Base-by-base conservation (phyloP, 2,113 vertebrate species). In the Anguilla japonica region DNA sequence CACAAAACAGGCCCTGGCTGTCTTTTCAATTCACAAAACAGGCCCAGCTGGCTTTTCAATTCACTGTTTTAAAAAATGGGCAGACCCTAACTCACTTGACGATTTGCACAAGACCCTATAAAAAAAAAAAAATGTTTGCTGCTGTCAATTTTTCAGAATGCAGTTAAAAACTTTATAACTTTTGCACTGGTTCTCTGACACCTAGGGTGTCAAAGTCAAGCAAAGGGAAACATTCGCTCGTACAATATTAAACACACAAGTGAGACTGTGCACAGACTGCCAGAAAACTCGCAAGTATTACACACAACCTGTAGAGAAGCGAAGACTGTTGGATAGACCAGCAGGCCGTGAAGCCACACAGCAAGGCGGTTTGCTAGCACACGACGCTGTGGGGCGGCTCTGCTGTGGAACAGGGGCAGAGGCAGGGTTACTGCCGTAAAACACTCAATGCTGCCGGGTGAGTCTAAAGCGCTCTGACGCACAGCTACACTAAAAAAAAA, bases 391-490 rank as follows among this genome's bases (percentile, higher is more conserved):
- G 40, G 82, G 83, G 79, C 43, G 39, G 78, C 41, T 6, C 83
- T 57, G 13, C 79, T 83, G 75, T 34, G 39, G 85, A 89, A 86
- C 86, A 89, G 85, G 83, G 88, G 13, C 9, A 53, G 53, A 85
- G 85, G 41, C 20, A 26, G 60, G 56, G 50, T 63, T 82, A 67
- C 84, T 41, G 82, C 79, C 53, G 63, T 79, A 83, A 86, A 88
- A 83, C 85, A 85, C 89, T 87, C 56, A 87, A 82, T 63, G 15
- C 82, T 29, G 89, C 16, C 82, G 85, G 90, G 82, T 90, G 91
- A 93, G 67, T 86, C 79, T 90, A 89, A 92, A 40, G 22, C 50
- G 85, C 88, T 89, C 1, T 91, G 92, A 92, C 93, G 92, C 89
- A 84, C 81, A 87, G 79, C 80, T 34, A 71, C 22, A 83, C 84